These are phyloP conservation scores for Leptinotarsa haldemani DNA, from an alignment of 2,888 invertebrate genomes.

Conservation along the genomic window DNA sequence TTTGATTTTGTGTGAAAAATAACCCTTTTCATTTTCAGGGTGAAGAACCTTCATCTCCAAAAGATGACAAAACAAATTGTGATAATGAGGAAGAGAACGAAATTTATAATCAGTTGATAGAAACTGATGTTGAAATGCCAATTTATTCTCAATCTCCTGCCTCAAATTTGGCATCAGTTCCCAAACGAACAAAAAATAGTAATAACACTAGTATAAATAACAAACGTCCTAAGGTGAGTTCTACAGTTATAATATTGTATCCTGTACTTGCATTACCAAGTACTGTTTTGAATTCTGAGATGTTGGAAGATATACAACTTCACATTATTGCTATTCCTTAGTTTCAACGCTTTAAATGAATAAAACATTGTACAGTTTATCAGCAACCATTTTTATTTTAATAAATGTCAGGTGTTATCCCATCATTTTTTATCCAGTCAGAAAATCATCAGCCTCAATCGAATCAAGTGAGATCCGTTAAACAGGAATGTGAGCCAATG, in stretches of 20 bases:
- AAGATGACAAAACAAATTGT: constrained; percentile 60
- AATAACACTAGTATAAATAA: constrained; percentile 44
- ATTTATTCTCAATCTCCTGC: constrained; percentile 37
- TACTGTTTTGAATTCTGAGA: too few species aligned
- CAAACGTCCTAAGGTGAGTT: constrained; percentile 52
- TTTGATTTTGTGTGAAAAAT: too few species aligned
- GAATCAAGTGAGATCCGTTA: constrained; percentile 38
- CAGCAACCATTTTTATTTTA: too few species aligned
- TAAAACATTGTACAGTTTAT: too few species aligned
- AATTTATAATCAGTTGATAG: constrained; percentile 58
- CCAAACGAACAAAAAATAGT: constrained; percentile 52
- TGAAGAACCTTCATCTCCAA: constrained; percentile 60
- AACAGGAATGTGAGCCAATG: constrained; percentile 45
- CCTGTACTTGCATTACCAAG: too few species aligned
- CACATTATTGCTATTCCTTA: too few species aligned
- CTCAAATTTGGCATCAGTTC: constrained; percentile 31
- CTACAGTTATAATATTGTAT: neutral
- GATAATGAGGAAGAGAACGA: constrained; percentile 59
- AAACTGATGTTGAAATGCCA: constrained; percentile 56
- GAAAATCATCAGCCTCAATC: constrained; percentile 39
- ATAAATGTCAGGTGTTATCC: too few species aligned
- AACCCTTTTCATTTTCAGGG: constrained; percentile 53
- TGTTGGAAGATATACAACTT: too few species aligned
- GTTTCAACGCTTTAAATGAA: too few species aligned
- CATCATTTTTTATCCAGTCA: constrained; percentile 26